Conservation (phyloP, 2,888 invertebrate species). For the Drosophila maculinotata region DNA sequence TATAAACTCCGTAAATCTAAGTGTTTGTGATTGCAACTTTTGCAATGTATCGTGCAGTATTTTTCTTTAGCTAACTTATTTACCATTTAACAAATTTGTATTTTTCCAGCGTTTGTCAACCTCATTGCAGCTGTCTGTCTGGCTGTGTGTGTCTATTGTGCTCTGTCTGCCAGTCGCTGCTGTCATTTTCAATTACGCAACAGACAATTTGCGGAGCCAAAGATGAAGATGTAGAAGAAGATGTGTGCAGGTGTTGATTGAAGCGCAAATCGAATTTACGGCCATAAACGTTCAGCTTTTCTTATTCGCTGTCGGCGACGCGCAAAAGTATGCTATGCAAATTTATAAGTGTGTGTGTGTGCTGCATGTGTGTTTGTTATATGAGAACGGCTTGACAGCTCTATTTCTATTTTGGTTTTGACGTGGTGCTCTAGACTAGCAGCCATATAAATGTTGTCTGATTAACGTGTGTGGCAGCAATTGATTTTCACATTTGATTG, state of each 20-base stretch:
- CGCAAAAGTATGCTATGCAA: conserved; percentile 57
- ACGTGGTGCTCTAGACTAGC: no score
- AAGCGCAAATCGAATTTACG: conserved; percentile 66
- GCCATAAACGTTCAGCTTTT: conserved; percentile 45
- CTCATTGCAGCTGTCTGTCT: conserved; percentile 12
- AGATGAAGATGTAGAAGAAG: conserved; percentile 25
- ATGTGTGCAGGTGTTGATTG: conserved; percentile 63
- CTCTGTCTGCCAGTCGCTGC: conserved; percentile 9
- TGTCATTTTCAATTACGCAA: conserved; percentile 53
- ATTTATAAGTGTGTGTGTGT: conserved; percentile 8
- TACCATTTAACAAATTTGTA: conserved; percentile 11
- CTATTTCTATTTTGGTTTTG: conserved; percentile 39
- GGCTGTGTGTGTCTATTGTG: no score
- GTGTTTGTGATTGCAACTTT: not conserved
- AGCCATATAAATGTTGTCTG: conserved; percentile 61
- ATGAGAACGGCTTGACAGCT: conserved; percentile 28
- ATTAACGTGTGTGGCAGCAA: conserved; percentile 58
- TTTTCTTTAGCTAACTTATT: conserved; percentile 13
- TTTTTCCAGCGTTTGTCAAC: conserved; percentile 17
- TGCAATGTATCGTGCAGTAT: no score
- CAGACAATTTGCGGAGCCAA: conserved; percentile 24
- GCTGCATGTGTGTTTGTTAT: conserved; percentile 3
- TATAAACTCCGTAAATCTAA: not conserved
- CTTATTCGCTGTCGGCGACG: conserved; percentile 27
- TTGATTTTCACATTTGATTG: conserved; percentile 62